phyloP scores from a whole-genome alignment of 2,888 invertebrate species.

The Amblyjoppa proteus region DNA sequence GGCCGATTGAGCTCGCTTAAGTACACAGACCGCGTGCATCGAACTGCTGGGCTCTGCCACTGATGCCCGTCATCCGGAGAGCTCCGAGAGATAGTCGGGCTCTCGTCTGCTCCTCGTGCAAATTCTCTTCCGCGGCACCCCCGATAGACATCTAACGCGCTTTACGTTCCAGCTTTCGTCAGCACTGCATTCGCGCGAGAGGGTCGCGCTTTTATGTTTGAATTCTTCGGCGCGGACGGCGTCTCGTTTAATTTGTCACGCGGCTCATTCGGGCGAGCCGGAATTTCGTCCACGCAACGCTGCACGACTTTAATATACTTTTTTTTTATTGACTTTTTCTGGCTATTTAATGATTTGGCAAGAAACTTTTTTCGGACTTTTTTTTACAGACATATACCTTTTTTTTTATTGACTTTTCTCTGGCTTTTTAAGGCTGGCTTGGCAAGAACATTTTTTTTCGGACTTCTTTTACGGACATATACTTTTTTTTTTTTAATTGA shows the following conservation, averaged over 20 bases:
- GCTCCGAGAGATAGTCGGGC: not conserved
- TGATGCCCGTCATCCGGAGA: slow-evolving; percentile 21
- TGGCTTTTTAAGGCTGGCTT: no score
- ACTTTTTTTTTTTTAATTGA: not conserved
- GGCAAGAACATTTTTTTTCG: no score
- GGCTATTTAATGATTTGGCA: not conserved
- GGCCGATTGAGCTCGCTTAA: slow-evolving; percentile 52
- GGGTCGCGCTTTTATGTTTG: not conserved
- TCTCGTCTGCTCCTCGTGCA: not conserved
- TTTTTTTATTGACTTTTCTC: no score
- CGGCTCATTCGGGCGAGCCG: not conserved
- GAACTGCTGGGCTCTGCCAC: slow-evolving; percentile 33
- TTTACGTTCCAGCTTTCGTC: slow-evolving; percentile 30
- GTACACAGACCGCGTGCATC: slow-evolving; percentile 42
- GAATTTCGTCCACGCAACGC: not conserved
- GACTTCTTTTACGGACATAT: no score
- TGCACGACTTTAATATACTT: not conserved
- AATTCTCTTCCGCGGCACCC: not conserved
- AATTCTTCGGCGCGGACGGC: not conserved
- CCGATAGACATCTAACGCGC: not conserved
- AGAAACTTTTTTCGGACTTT: not conserved
- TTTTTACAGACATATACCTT: no score
- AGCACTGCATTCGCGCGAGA: not conserved
- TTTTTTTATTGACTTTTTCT: not conserved
- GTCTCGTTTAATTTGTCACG: not conserved